A percentile compares a stretch with the other conserved stretches of the same genome.
Evolutionary conservation across 2,113 vertebrate species (phyloP).

Genomic region (Glaucomys volans): DNA sequence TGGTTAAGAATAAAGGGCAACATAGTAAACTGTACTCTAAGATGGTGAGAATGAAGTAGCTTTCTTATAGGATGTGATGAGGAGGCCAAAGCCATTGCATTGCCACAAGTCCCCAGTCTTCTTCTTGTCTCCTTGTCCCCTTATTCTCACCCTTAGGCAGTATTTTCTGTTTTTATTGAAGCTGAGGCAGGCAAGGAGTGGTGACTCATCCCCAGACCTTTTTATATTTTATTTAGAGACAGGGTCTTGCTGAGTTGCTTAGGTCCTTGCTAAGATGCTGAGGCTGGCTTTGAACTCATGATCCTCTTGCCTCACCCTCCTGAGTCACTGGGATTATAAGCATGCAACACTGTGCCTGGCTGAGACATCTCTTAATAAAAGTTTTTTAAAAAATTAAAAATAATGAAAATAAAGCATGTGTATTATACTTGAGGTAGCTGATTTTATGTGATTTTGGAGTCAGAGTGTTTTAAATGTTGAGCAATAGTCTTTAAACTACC

Average conservation of each 20-base stretch:
- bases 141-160: neutral
- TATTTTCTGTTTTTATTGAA: conserved; percentile 37
- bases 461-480: conserved; percentile 89
- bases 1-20: neutral
- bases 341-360: no score
- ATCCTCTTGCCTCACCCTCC: no score
- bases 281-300: no score
- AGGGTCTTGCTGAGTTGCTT: no score
- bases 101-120: neutral
- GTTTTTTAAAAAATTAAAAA: neutral
- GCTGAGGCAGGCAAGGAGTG: neutral
- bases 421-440: conserved; percentile 87
- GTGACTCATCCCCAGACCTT: no score
- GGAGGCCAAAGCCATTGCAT: neutral
- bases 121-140: neutral
- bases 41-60: neutral
- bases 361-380: neutral
- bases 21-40: neutral
- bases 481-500: neutral
- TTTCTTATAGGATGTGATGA: neutral
- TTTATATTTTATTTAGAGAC: no score
- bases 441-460: conserved; percentile 91
- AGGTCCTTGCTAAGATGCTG: no score
- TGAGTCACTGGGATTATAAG: no score
- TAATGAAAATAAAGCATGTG: neutral